Base-by-base conservation (phyloP, 1,140 invertebrate species). In the Drosophila obscura region DNA sequence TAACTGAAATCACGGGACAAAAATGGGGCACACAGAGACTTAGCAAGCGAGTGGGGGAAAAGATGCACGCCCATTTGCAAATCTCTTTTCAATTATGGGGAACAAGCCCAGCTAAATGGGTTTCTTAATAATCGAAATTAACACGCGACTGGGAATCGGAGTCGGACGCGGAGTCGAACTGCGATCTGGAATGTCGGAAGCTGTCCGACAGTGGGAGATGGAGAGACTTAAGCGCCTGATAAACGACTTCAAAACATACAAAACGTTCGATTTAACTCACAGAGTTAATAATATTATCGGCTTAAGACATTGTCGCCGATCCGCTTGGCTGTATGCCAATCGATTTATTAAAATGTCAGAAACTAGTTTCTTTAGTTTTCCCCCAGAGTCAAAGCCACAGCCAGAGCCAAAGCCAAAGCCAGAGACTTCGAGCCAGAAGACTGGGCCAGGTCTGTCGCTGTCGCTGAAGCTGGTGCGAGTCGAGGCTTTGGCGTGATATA, bases 241-340 rank as follows among this genome's bases (percentile, higher is more conserved):
- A 84, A 84, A 87, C 81, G 81, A 84, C 81, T 84, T 69, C 80
- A 83, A 87, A 87, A 88, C 72, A 83, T 78, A 84, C 80, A 89
- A 89, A 89, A 80, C 77, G 77, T 89, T 89, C 74, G 84, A 89
- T 80, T 89, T 84, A 89, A 78, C 84, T 89, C 76, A 64, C 35
- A 75, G 77, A 89, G 84, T 78, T 89, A 89, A 89, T 89, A 89
- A 80, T 89, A 89, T 89, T 89, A 89, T 85, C 85, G 77, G 80
- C 85, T 89, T 89, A 80, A 89, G 80, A 78, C 67, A 81, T 84
- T 84, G 83, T 89, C 80, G 74, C 74, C 80, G 84, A 69, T 77
- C 65, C 77, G 77, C 69, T 74, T 59, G 69, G 74, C 73, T 84
- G 78, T 84, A 72, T 61, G 69, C 67, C 77, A 45, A 65, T 68